phyloP scores from a whole-genome alignment of 2,888 invertebrate genomes.

The Nipponacmea schrenckii region DNA sequence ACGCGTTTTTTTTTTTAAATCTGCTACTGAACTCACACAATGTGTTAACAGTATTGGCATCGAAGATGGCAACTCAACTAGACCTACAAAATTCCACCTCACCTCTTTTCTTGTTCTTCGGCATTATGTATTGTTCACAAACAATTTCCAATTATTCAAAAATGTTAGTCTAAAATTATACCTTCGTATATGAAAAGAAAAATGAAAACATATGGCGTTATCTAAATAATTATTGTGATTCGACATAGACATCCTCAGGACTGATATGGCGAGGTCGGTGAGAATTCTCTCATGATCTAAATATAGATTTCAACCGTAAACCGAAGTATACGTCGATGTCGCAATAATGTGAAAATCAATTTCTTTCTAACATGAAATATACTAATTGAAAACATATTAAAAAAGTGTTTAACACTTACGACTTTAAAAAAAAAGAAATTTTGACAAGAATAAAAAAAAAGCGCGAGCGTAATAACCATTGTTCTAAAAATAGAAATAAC shows the following conservation, averaged over 20 bases:
- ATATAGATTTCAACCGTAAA: conserved; percentile 6
- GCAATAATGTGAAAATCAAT: too few relatives aligned
- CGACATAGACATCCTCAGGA: conserved; percentile 47
- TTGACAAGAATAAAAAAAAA: too few relatives aligned
- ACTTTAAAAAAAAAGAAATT: too few relatives aligned
- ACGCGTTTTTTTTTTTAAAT: neutral
- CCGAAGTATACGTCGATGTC: neutral
- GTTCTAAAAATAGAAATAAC: too few relatives aligned
- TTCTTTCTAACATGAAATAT: too few relatives aligned
- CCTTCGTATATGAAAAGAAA: conserved; percentile 56
- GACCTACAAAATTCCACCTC: conserved; percentile 19
- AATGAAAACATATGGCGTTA: conserved; percentile 40
- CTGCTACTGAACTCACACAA: too few relatives aligned
- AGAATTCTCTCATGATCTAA: conserved; percentile 15
- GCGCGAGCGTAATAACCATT: too few relatives aligned
- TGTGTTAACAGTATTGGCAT: too few relatives aligned
- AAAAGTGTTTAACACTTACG: too few relatives aligned
- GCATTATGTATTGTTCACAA: conserved; percentile 52
- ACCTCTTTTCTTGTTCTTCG: conserved; percentile 55
- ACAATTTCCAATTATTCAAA: conserved; percentile 45
- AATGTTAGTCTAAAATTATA: conserved; percentile 44
- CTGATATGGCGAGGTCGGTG: conserved; percentile 1
- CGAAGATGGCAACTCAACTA: neutral
- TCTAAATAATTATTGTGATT: conserved; percentile 36
- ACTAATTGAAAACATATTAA: too few relatives aligned